Base-by-base conservation (phyloP, 2,888 invertebrate genomes). In the Eutolmus rufibarbis region DNA sequence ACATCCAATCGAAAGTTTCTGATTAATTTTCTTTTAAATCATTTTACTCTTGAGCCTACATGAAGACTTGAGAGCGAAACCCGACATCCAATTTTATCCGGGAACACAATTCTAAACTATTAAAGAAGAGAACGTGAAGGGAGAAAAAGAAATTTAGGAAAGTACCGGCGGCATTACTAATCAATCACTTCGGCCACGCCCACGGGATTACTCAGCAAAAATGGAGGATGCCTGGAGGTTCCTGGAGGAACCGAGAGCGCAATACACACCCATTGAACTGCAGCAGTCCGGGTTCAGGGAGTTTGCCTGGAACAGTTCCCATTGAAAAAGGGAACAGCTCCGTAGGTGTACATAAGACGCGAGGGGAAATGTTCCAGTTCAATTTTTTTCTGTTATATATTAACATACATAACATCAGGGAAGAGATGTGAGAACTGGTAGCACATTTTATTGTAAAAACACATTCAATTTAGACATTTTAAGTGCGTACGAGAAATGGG, bases 171-270 rank as follows among this genome's bases (percentile, higher is more conserved):
- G 88, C 88, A 87, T 88, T 85, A 88, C 87, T 85, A 85, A 85
- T 85, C 85, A 85, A 85, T 85, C 85, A 74, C 57, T 74, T 74
- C n/a, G 90, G 90, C 92, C 92, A 92, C 92, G 92, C 92, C 92
- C 87, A 81, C 90, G 90, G 91, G 90, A 91, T 91, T 91, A 91
- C 90, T 91, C 91, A 91, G 91, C 91, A 91, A 84, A 91, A 91
- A 90, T 89, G 89, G 89, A 90, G 90, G 90, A 90, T 90, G 90
- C 90, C 90, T 89, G 9, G 14, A 40, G 74, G 7, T 43, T 43
- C 74, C 74, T 74, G n/a, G 74, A 74, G 74, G 74, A 66, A 84
- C 57, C n/a, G 82, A 66, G 82, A 84, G 14, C 28, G 66, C 57
- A 19, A 66, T 84, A 84, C 66, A 84, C 23, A 66, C 23, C 46